Percentiles rank a stretch among this genome's conserved stretches.
phyloP scores from a whole-genome alignment of 2,888 invertebrate genomes.

The Steinernema hermaphroditum region DNA sequence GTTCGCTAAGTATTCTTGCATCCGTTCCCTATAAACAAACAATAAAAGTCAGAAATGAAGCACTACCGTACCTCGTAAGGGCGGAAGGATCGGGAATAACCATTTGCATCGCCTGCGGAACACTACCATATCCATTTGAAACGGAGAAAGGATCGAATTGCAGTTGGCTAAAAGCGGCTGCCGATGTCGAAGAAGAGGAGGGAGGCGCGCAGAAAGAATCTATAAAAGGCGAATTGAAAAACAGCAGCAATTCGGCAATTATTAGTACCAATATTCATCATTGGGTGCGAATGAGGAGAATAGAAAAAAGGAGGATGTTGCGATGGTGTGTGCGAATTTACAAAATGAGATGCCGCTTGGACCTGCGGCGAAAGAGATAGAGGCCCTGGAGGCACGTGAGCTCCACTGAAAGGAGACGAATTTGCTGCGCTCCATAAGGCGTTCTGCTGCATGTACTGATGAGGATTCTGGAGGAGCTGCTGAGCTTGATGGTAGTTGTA shows the following conservation, averaged over 20 bases:
- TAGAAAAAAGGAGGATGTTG: conserved; percentile 26
- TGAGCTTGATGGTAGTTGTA: conserved; percentile 18
- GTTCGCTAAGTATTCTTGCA: conserved; percentile 83
- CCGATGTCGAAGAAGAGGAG: conserved; percentile 19
- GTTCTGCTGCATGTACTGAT: conserved; percentile 27
- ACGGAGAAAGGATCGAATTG: conserved; percentile 28
- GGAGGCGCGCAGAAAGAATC: conserved; percentile 29
- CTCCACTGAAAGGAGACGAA: conserved; percentile 10
- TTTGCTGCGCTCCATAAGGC: conserved; percentile 13
- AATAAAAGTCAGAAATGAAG: background rate
- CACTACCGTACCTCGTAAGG: conserved; percentile 33
- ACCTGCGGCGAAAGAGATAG: conserved; percentile 24
- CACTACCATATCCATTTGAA: conserved; percentile 23
- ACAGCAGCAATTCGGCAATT: background rate
- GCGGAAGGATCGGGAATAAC: conserved; percentile 25
- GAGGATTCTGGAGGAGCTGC: conserved; percentile 21
- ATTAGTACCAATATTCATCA: conserved; percentile 26
- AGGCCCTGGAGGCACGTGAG: conserved; percentile 10
- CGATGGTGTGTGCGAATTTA: conserved; percentile 13
- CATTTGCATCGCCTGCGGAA: conserved; percentile 26
- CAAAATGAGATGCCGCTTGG: conserved; percentile 15
- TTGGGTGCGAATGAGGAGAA: conserved; percentile 13
- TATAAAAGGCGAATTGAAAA: too few species aligned
- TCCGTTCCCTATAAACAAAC: conserved; percentile 76
- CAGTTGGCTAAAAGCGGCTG: background rate